Evolutionary conservation across 2,113 vertebrate species (phyloP).

Genomic region (Limanda limanda): DNA sequence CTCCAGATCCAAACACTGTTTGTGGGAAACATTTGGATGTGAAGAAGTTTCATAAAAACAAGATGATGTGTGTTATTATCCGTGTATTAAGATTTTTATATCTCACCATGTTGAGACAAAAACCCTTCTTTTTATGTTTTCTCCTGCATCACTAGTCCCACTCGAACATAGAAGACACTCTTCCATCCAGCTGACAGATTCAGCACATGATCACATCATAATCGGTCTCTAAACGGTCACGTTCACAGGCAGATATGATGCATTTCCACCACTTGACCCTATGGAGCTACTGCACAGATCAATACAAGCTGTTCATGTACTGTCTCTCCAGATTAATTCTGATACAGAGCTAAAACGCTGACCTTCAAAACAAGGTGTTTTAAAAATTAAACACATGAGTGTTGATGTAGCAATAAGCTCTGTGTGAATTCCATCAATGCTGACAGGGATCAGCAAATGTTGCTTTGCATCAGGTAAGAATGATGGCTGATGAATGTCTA

Average conservation of each 20-base stretch:
- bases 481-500: not conserved
- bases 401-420: not conserved
- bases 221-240: not conserved
- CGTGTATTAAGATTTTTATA: too few species aligned
- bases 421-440: not conserved
- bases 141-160: too few species aligned
- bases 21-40: too few species aligned
- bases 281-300: not conserved
- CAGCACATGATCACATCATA: too few species aligned
- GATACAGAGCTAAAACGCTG: not conserved
- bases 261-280: not conserved
- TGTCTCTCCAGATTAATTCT: not conserved
- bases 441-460: constrained; percentile 1
- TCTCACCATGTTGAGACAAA: too few species aligned
- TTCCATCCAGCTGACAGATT: too few species aligned
- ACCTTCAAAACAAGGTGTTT: not conserved
- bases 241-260: not conserved
- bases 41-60: too few species aligned
- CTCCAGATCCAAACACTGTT: not conserved
- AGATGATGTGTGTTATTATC: too few species aligned
- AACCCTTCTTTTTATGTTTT: too few species aligned
- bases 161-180: too few species aligned
- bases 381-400: not conserved
- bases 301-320: not conserved
- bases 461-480: not conserved